Conservation (phyloP, 2,888 invertebrate genomes). For the Agriopis marginaria region DNA sequence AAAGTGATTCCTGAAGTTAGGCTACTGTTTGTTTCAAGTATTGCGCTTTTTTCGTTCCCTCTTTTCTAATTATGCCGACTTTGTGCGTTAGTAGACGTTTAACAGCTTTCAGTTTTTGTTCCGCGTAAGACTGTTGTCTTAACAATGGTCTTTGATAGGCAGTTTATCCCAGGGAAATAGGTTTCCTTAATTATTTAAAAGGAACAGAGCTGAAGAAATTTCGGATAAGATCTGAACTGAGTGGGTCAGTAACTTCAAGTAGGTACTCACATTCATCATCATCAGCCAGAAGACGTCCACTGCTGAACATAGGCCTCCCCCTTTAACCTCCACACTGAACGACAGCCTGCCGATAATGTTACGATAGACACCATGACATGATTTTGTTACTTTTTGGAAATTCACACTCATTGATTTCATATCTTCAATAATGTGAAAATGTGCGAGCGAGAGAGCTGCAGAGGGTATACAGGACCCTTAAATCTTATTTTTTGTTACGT, state of each 20-base stretch:
- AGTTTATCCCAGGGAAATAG: conserved; percentile 10
- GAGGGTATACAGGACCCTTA: no score
- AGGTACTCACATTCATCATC: no score
- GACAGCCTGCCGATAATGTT: no score
- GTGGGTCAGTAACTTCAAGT: neutral
- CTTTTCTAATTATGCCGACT: conserved; percentile 42
- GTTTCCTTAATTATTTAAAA: conserved; percentile 19
- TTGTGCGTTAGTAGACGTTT: conserved; percentile 37
- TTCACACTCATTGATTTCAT: no score
- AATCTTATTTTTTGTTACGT: no score
- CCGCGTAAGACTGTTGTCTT: conserved; percentile 19
- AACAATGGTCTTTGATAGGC: conserved; percentile 29
- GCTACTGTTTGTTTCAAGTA: conserved; percentile 12
- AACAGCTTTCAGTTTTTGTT: conserved; percentile 35
- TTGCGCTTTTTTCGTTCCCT: conserved; percentile 31
- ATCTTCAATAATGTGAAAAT: no score
- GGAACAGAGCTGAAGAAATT: conserved; percentile 8
- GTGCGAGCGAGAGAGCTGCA: no score
- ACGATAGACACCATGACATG: no score
- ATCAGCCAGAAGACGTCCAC: no score
- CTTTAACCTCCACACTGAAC: no score
- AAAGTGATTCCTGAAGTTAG: neutral
- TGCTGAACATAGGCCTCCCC: no score
- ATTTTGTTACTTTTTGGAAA: no score
- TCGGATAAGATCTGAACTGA: neutral